Percentiles rank a stretch among this genome's conserved stretches.
These are phyloP conservation scores for Pygathrix nemaeus DNA, from an alignment of 2,113 vertebrate species.

Conservation along the genomic window DNA sequence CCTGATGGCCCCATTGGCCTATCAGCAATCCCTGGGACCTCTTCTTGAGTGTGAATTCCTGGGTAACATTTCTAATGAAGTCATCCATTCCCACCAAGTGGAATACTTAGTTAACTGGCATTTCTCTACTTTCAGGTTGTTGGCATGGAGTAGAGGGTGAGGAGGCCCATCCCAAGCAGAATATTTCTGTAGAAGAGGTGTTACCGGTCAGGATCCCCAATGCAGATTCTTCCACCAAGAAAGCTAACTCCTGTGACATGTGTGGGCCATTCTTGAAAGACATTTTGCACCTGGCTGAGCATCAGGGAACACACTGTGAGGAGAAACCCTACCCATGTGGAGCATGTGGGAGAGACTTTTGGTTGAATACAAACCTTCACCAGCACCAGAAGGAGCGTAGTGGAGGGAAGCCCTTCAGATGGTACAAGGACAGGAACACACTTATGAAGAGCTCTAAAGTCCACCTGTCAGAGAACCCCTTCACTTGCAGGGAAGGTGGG, in stretches of 20 bases:
- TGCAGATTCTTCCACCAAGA: background rate
- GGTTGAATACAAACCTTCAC: background rate
- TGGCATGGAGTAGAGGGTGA: background rate
- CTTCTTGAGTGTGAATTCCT: background rate
- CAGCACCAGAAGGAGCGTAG: background rate
- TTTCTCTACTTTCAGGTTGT: background rate
- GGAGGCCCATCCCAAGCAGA: background rate
- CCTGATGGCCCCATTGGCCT: background rate
- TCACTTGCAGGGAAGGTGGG: background rate
- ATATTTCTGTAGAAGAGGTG: background rate
- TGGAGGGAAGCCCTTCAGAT: background rate
- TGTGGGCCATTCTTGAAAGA: constrained; percentile 6
- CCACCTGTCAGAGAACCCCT: background rate
- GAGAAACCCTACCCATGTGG: background rate
- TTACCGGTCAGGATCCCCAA: background rate
- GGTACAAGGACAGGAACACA: background rate
- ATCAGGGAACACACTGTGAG: background rate
- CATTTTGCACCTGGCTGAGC: background rate
- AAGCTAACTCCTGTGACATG: background rate
- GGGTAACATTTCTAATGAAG: background rate
- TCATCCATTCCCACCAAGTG: background rate
- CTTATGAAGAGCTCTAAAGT: background rate
- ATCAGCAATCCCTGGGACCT: background rate
- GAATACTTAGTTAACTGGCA: background rate
- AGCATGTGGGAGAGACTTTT: background rate